These are phyloP conservation scores for Plebejus anna DNA, from an alignment of 2,888 invertebrate genomes.

Conservation along the genomic window DNA sequence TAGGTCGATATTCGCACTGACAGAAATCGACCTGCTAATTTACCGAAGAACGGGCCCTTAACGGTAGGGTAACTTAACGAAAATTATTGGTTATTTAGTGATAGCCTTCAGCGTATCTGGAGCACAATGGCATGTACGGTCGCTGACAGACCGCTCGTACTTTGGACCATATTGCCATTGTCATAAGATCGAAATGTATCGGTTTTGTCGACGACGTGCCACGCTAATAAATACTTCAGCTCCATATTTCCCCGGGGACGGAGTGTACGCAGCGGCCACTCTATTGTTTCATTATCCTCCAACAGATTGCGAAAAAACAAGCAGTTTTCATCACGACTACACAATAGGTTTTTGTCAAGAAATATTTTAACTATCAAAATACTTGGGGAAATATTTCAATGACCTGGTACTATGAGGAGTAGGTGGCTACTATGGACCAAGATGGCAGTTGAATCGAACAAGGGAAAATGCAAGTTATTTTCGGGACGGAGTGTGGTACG, in stretches of 20 bases:
- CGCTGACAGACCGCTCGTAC: background rate
- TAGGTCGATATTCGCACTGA: no score
- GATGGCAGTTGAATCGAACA: background rate
- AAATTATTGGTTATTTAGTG: conserved; percentile 21
- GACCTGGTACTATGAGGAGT: background rate
- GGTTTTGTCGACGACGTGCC: background rate
- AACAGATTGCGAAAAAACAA: conserved; percentile 22
- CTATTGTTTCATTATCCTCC: conserved; percentile 28
- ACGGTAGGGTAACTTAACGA: background rate
- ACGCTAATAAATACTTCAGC: conserved; percentile 23
- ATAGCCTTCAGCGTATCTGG: conserved; percentile 14
- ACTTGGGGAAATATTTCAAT: background rate
- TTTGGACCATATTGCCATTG: background rate
- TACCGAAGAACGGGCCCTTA: background rate
- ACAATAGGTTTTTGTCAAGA: background rate
- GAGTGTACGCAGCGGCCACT: conserved; percentile 10
- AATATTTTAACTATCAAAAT: background rate
- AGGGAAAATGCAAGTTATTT: background rate
- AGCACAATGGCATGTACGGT: conserved; percentile 16
- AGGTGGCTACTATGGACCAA: background rate
- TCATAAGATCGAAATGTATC: background rate
- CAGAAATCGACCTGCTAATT: no score
- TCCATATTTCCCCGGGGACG: conserved; percentile 25
- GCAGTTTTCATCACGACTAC: conserved; percentile 9
- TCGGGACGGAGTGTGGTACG: no score